These are phyloP conservation scores for Selene dorsalis DNA, from an alignment of 2,797 vertebrate species.

Conservation along the genomic window DNA sequence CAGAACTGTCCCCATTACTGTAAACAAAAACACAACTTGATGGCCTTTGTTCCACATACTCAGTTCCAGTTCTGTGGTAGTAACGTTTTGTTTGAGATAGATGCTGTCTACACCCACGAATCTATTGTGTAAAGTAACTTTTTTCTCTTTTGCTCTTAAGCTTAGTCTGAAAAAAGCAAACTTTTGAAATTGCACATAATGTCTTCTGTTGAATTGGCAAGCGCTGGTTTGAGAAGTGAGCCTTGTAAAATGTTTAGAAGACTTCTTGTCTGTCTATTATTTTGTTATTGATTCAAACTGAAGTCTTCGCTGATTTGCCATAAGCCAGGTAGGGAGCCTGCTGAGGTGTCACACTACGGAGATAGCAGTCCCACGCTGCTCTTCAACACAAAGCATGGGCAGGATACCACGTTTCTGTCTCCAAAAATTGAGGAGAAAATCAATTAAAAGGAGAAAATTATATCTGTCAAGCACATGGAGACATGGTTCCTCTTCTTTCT, in stretches of 20 bases:
- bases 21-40: constrained; percentile 45
- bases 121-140: constrained; percentile 41
- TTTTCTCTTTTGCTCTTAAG: constrained; percentile 32
- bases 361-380: constrained; percentile 71
- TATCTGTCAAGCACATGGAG: constrained; percentile 70
- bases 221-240: constrained; percentile 28
- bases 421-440: constrained; percentile 69
- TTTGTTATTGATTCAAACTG: constrained; percentile 73
- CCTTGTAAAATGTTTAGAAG: constrained; percentile 36
- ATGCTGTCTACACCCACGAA: constrained; percentile 48
- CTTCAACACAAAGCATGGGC: constrained; percentile 61
- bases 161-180: constrained; percentile 1
- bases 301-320: constrained; percentile 71
- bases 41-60: constrained; percentile 43
- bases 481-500: constrained; percentile 45
- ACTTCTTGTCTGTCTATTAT: constrained; percentile 59
- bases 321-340: constrained; percentile 68
- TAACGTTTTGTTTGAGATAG: constrained; percentile 56
- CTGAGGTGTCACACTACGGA: constrained; percentile 71
- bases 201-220: constrained; percentile 48
- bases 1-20: constrained; percentile 27
- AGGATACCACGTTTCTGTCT: constrained; percentile 56
- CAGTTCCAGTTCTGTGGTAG: constrained; percentile 27
- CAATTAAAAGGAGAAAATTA: constrained; percentile 72
- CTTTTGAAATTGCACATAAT: constrained; percentile 50